Conservation (phyloP, 2,797 vertebrate species). For the Forpus xanthops region DNA sequence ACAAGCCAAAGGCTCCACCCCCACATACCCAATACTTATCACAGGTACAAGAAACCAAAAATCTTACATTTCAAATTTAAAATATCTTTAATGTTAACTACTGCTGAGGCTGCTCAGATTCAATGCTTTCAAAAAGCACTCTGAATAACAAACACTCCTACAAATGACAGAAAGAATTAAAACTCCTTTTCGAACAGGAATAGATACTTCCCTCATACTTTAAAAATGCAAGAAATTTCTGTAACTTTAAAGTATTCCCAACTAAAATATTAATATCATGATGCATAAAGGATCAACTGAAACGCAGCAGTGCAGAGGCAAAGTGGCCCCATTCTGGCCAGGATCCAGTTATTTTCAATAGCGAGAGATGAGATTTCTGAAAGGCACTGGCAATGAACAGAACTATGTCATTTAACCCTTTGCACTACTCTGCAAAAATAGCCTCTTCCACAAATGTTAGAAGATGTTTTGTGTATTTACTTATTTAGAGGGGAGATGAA, state of each 20-base stretch:
- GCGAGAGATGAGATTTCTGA: background rate
- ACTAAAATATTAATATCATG: background rate
- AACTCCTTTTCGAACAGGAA: background rate
- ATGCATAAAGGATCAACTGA: background rate
- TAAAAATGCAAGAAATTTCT: background rate
- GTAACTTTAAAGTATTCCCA: background rate
- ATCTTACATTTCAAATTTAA: background rate
- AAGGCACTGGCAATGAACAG: background rate
- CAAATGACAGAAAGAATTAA: background rate
- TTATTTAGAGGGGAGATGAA: background rate
- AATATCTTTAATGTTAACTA: background rate
- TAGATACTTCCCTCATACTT: background rate
- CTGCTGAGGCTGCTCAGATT: background rate
- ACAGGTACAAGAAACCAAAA: background rate
- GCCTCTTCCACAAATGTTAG: background rate
- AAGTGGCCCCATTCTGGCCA: slow-evolving; percentile 11
- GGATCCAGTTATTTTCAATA: slow-evolving; percentile 34
- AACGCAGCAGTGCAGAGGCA: background rate
- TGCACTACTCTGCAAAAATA: background rate
- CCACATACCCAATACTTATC: background rate
- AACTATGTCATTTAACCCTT: slow-evolving; percentile 21
- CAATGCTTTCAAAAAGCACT: background rate
- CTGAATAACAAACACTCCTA: background rate
- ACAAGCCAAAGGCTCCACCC: background rate
- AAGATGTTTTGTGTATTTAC: background rate